A percentile compares a stretch with the other conserved stretches of the same genome.
phyloP scores from a whole-genome alignment of 2,113 vertebrate genomes.

The Zosterops hypoxanthus region DNA sequence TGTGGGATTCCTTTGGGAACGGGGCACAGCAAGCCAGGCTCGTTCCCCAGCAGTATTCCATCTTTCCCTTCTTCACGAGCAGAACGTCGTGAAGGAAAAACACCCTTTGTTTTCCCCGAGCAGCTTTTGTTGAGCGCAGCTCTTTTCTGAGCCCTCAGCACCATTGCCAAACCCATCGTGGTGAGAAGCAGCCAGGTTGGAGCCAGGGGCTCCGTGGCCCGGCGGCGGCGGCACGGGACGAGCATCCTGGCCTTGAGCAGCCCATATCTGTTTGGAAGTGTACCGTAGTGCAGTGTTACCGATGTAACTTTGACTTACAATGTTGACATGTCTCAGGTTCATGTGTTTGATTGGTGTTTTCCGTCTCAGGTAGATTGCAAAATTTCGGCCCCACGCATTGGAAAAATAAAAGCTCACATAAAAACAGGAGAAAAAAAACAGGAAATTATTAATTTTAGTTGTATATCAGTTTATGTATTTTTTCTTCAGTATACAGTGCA shows the following conservation, averaged over 20 bases:
- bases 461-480: constrained; percentile 82
- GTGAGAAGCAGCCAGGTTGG: constrained; percentile 52
- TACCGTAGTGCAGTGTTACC: constrained; percentile 83
- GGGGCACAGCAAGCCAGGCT: not conserved
- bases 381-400: constrained; percentile 82
- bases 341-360: constrained; percentile 87
- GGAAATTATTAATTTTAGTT: constrained; percentile 80
- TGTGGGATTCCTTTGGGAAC: constrained; percentile 50
- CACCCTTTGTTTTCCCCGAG: not conserved
- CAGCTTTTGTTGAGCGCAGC: constrained; percentile 40
- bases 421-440: constrained; percentile 59
- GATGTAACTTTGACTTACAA: constrained; percentile 81
- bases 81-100: not conserved
- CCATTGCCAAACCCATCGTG: constrained; percentile 20
- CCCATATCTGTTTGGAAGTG: constrained; percentile 77
- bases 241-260: constrained; percentile 61
- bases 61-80: constrained; percentile 10
- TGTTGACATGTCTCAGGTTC: constrained; percentile 87
- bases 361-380: constrained; percentile 87
- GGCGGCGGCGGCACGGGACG: not conserved
- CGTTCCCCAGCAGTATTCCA: not conserved
- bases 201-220: not conserved
- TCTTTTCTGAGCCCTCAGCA: constrained; percentile 66
- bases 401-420: not conserved
- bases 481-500: constrained; percentile 83